These are phyloP conservation scores for Choloepus didactylus DNA, from an alignment of 2,797 vertebrate genomes.

Conservation along the genomic window DNA sequence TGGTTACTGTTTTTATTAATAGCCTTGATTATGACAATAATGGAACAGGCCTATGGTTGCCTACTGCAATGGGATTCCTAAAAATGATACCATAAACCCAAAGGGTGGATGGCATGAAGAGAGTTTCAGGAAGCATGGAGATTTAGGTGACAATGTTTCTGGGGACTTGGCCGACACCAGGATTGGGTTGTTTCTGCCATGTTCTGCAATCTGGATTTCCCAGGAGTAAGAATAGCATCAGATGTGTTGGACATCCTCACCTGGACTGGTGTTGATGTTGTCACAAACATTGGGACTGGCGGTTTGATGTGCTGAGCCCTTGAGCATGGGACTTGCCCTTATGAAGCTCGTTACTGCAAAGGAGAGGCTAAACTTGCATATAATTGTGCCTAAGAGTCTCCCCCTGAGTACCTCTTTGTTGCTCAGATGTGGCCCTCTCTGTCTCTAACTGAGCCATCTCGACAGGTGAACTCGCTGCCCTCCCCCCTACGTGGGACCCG, in stretches of 20 bases:
- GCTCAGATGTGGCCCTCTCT: too few species aligned
- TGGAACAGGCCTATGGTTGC: neutral
- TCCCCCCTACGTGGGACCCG: too few species aligned
- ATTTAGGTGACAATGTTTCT: neutral
- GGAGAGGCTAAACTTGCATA: too few species aligned
- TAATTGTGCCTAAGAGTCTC: too few species aligned
- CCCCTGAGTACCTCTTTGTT: too few species aligned
- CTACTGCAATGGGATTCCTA: neutral
- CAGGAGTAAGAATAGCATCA: conserved; percentile 38
- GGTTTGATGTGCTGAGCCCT: too few species aligned
- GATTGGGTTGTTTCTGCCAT: neutral
- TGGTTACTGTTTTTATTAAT: conserved; percentile 48
- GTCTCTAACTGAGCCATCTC: too few species aligned
- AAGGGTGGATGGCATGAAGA: neutral
- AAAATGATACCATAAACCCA: neutral
- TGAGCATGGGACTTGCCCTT: too few species aligned
- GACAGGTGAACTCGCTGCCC: too few species aligned
- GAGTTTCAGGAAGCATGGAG: neutral
- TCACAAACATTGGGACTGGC: too few species aligned
- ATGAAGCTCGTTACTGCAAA: too few species aligned
- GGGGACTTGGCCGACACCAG: neutral
- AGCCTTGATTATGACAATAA: conserved; percentile 34
- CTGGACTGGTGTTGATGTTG: too few species aligned
- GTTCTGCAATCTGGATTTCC: conserved; percentile 21
- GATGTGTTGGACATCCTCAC: neutral